Conservation (phyloP, 2,888 invertebrate species). For the Criorhina ranunculi region DNA sequence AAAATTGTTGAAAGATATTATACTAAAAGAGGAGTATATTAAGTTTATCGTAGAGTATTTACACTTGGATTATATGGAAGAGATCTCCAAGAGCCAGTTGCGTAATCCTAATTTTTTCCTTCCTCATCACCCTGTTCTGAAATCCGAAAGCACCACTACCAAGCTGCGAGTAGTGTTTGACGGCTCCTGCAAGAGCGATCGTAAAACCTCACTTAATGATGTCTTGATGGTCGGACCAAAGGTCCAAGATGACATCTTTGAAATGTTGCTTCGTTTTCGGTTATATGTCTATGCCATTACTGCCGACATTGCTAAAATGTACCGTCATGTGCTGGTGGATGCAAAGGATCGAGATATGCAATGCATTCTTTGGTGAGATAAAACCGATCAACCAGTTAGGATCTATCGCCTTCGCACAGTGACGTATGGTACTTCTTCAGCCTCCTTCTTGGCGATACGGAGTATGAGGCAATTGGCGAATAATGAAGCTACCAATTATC, state of each 20-base stretch:
- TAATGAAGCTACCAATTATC: background rate
- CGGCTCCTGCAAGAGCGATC: background rate
- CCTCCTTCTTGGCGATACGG: background rate
- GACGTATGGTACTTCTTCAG: no score
- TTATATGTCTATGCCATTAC: background rate
- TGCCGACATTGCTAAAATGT: background rate
- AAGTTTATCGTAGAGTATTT: background rate
- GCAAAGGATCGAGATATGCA: no score
- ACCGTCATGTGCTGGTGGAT: background rate
- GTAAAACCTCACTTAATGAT: background rate
- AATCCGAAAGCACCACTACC: background rate
- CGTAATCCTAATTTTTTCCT: no score
- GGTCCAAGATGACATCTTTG: background rate
- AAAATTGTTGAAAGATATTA: background rate
- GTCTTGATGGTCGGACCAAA: background rate
- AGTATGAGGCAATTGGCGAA: constrained; percentile 1
- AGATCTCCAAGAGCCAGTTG: no score
- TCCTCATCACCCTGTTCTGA: background rate
- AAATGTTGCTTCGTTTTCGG: constrained; percentile 1
- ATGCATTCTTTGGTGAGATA: no score
- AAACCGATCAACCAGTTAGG: no score
- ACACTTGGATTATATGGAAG: no score
- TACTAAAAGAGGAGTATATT: background rate
- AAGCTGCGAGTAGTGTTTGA: background rate
- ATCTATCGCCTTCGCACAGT: no score